Evolutionary conservation across 2,797 vertebrate species (phyloP).

Genomic region (Coccyzus lansbergi): DNA sequence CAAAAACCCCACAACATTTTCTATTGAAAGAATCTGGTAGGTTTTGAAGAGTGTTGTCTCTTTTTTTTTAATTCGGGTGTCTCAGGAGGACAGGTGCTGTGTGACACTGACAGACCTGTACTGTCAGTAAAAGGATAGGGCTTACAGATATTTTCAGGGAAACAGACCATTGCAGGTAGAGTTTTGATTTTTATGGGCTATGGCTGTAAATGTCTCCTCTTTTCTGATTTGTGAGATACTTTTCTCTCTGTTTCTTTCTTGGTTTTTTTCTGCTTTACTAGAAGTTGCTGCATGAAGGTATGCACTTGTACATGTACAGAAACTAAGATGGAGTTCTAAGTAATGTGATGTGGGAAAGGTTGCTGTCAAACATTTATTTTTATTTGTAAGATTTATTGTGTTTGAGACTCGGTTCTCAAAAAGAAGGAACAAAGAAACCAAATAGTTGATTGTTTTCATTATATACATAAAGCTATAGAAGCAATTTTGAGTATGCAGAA

Average conservation of each 20-base stretch:
- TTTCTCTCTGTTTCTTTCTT: neutral
- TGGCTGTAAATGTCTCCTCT: neutral
- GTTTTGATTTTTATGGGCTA: neutral
- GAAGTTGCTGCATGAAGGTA: neutral
- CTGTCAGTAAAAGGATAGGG: neutral
- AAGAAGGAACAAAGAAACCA: neutral
- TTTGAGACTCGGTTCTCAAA: neutral
- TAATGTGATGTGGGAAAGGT: neutral
- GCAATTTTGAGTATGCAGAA: neutral
- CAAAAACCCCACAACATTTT: neutral
- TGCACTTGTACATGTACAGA: neutral
- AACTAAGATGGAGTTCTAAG: neutral
- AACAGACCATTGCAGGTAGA: neutral
- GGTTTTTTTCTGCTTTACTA: neutral
- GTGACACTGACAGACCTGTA: neutral
- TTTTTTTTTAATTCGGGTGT: neutral
- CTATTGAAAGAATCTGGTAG: neutral
- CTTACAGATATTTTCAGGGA: neutral
- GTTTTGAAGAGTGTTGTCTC: neutral
- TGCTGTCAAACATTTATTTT: neutral
- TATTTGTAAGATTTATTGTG: neutral
- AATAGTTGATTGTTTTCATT: neutral
- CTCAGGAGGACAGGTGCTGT: neutral
- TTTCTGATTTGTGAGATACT: neutral
- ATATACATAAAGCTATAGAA: neutral